These are phyloP conservation scores for Aleiodes sp. DNA, from an alignment of 1,140 invertebrate genomes.

Conservation along the genomic window DNA sequence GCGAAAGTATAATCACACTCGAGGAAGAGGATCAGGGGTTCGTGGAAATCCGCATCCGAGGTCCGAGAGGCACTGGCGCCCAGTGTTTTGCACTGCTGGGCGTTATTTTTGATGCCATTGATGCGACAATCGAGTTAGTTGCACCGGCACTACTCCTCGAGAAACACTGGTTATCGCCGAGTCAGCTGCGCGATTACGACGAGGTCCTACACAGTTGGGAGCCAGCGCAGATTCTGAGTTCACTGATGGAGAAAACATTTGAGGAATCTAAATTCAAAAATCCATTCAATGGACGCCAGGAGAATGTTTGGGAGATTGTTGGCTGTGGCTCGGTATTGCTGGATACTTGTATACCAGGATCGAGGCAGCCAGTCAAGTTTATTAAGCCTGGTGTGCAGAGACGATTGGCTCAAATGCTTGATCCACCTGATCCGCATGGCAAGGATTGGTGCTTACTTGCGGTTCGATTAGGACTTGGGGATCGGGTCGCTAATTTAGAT, in stretches of 20 bases:
- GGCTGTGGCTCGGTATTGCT: constrained; percentile 70
- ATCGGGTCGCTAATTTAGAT: constrained; percentile 61
- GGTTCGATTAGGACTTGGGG: constrained; percentile 73
- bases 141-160: constrained; percentile 76
- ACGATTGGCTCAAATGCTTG: constrained; percentile 72
- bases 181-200: constrained; percentile 68
- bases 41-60: constrained; percentile 79
- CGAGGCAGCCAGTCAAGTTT: constrained; percentile 55
- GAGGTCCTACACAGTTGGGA: constrained; percentile 71
- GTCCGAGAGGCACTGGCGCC: constrained; percentile 69
- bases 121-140: constrained; percentile 72
- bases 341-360: constrained; percentile 59
- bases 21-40: constrained; percentile 72
- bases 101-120: constrained; percentile 77
- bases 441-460: constrained; percentile 86
- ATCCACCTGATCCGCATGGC: constrained; percentile 82
- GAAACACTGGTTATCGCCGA: constrained; percentile 73
- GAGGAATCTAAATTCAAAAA: constrained; percentile 68
- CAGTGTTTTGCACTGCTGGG: constrained; percentile 81
- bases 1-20: constrained; percentile 79
- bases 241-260: constrained; percentile 66
- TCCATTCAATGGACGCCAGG: constrained; percentile 70
- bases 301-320: constrained; percentile 75
- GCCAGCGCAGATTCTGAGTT: constrained; percentile 70
- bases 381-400: constrained; percentile 65